A percentile compares a stretch with the other conserved stretches of the same genome.
Conservation (phyloP, 2,113 vertebrate genomes). For the Paradisaea rubra region DNA sequence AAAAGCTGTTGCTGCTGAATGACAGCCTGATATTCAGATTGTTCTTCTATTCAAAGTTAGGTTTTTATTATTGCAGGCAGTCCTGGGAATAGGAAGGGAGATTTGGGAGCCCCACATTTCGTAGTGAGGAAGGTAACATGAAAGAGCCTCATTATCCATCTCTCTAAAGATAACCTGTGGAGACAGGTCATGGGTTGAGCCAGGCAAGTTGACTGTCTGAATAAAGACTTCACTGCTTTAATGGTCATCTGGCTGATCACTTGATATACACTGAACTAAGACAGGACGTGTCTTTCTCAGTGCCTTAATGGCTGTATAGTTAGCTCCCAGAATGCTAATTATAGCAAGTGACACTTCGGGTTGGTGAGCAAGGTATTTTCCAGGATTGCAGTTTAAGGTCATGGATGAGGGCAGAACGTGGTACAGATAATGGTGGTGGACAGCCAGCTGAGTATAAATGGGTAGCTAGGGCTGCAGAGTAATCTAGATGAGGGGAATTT, state of each 20-base stretch:
- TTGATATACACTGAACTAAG: not conserved
- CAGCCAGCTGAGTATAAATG: not conserved
- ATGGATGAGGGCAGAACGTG: not conserved
- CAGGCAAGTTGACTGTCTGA: not conserved
- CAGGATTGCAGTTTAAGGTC: constrained; percentile 8
- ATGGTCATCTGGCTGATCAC: not conserved
- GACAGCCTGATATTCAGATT: not conserved
- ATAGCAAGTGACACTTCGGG: constrained; percentile 14
- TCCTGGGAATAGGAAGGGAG: not conserved
- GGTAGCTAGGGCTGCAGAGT: not conserved
- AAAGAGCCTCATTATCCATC: not conserved
- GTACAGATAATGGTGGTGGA: not conserved
- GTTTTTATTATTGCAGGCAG: not conserved
- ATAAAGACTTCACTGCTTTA: not conserved
- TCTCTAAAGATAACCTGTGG: not conserved
- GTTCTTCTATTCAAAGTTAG: not conserved
- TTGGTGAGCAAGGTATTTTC: constrained; percentile 35
- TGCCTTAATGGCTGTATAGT: not conserved
- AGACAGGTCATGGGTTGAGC: not conserved
- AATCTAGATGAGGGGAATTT: not conserved
- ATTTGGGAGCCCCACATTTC: not conserved
- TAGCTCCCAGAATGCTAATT: constrained; percentile 27
- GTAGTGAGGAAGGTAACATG: not conserved
- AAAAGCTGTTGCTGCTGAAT: not conserved
- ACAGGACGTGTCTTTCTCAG: not conserved